Conservation (phyloP, 2,888 invertebrate genomes). For the Odontomyia ornata region DNA sequence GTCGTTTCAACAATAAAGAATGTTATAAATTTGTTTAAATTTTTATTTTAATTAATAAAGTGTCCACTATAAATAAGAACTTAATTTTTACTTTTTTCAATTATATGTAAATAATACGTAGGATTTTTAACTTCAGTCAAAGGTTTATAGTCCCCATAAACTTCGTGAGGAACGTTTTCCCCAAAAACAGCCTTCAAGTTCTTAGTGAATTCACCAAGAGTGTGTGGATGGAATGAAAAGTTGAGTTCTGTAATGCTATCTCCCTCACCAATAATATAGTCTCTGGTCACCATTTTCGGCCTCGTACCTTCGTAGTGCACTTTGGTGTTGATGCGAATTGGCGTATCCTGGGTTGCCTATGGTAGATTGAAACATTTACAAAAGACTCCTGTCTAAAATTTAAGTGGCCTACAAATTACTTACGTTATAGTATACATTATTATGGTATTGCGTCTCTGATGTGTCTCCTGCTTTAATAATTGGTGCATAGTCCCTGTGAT, state of each 20-base stretch:
- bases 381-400: neutral
- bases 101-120: slow-evolving; percentile 85
- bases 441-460: slow-evolving; percentile 69
- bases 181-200: slow-evolving; percentile 79
- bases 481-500: slow-evolving; percentile 88
- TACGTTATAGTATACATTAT: slow-evolving; percentile 90
- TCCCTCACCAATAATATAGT: slow-evolving; percentile 78
- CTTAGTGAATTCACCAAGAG: slow-evolving; percentile 73
- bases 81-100: slow-evolving; percentile 68
- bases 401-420: slow-evolving; percentile 60
- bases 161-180: slow-evolving; percentile 70
- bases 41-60: too few relatives aligned
- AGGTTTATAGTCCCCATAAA: slow-evolving; percentile 84
- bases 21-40: too few relatives aligned
- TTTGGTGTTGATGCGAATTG: slow-evolving; percentile 75
- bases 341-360: slow-evolving; percentile 4
- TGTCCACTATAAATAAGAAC: too few relatives aligned
- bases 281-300: slow-evolving; percentile 80
- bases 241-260: slow-evolving; percentile 76
- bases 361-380: neutral
- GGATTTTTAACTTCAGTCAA: slow-evolving; percentile 72
- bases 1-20: too few relatives aligned
- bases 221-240: slow-evolving; percentile 88
- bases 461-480: slow-evolving; percentile 80
- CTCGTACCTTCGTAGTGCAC: slow-evolving; percentile 81